Percentiles rank a stretch among this genome's conserved stretches.
Conservation (phyloP, 2,113 vertebrate genomes). For the Desmodus rotundus region DNA sequence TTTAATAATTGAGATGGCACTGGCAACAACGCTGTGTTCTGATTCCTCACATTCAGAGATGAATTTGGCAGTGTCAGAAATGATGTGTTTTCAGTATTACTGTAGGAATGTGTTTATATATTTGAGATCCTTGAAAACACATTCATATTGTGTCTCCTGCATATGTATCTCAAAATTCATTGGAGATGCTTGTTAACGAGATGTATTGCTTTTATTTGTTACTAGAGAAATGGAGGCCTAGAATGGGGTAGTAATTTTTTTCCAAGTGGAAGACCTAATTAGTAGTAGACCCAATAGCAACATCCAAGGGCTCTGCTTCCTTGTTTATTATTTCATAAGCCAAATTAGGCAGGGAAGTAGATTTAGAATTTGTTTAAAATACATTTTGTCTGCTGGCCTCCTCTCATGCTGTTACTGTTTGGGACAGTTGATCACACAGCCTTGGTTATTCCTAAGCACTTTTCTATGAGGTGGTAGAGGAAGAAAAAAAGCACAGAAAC, state of each 20-base stretch:
- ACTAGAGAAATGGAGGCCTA: background rate
- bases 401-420: background rate
- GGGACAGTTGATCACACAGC: background rate
- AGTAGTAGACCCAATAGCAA: background rate
- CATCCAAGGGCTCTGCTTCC: constrained; percentile 25
- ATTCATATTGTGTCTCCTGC: background rate
- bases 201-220: constrained; percentile 44
- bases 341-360: background rate
- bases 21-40: background rate
- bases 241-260: constrained; percentile 12
- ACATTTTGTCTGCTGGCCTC: background rate
- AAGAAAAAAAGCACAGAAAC: accelerated
- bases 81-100: constrained; percentile 48
- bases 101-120: constrained; percentile 20
- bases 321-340: constrained; percentile 22
- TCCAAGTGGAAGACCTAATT: constrained; percentile 40
- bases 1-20: constrained; percentile 1
- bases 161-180: constrained; percentile 37
- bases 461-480: background rate
- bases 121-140: constrained; percentile 40
- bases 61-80: constrained; percentile 57
- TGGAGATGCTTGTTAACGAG: background rate
- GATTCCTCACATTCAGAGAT: background rate
- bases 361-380: background rate
- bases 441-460: background rate